A percentile compares a stretch with the other conserved stretches of the same genome.
phyloP scores from a whole-genome alignment of 2,888 invertebrate genomes.

The Eupithecia inturbata region DNA sequence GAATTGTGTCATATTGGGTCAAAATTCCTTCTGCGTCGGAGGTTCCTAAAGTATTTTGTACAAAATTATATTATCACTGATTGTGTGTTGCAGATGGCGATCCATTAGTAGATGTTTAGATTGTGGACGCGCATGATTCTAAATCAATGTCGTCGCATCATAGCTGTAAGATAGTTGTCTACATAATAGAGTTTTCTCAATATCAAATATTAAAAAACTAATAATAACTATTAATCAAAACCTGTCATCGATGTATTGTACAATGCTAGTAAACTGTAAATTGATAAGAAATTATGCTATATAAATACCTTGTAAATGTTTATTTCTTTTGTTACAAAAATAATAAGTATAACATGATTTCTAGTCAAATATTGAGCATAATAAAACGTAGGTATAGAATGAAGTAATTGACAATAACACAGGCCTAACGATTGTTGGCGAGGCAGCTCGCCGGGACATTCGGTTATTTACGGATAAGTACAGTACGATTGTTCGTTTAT shows the following conservation, averaged over 20 bases:
- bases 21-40: conserved; percentile 57
- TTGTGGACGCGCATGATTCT: conserved; percentile 58
- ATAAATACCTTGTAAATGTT: conserved; percentile 74
- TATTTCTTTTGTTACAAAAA: conserved; percentile 80
- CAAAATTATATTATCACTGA: conserved; percentile 47
- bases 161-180: conserved; percentile 52
- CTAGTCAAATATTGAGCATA: conserved; percentile 85
- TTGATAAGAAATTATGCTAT: conserved; percentile 79
- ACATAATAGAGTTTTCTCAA: conserved; percentile 60
- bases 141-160: conserved; percentile 20
- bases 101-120: conserved; percentile 42
- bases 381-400: conserved; percentile 79
- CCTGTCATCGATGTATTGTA: conserved; percentile 80
- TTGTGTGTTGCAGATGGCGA: conserved; percentile 40
- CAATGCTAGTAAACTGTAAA: conserved; percentile 80
- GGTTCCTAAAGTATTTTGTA: conserved; percentile 60
- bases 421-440: conserved; percentile 67
- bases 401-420: conserved; percentile 84
- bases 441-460: conserved; percentile 50
- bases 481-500: conserved; percentile 64
- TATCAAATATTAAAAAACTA: conserved; percentile 53
- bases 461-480: conserved; percentile 71
- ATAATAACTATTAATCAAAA: conserved; percentile 53
- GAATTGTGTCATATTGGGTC: conserved; percentile 51
- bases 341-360: conserved; percentile 82